Percentiles rank a stretch among this genome's conserved stretches.
These are phyloP conservation scores for Melanotaenia pygmaea DNA, from an alignment of 2,797 vertebrate genomes.

Conservation along the genomic window DNA sequence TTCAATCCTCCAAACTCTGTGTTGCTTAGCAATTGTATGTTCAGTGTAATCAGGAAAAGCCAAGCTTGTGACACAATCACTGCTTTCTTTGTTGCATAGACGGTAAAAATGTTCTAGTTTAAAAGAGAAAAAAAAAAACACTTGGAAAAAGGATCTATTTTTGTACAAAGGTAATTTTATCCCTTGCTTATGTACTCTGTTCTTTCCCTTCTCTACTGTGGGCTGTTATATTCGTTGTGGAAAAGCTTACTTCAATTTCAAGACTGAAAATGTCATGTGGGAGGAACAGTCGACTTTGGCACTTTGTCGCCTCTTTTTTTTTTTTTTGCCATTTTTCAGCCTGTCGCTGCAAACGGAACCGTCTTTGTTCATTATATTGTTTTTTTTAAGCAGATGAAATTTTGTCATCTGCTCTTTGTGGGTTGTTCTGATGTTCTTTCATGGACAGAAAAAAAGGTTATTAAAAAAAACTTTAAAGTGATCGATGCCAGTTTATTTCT, in stretches of 20 bases:
- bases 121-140: slow-evolving; percentile 70
- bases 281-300: slow-evolving; percentile 52
- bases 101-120: slow-evolving; percentile 71
- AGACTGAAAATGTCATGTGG: slow-evolving; percentile 46
- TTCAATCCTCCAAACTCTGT: slow-evolving; percentile 67
- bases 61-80: slow-evolving; percentile 82
- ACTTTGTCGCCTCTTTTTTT: slow-evolving; percentile 23
- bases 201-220: slow-evolving; percentile 80
- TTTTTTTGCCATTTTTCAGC: slow-evolving; percentile 66
- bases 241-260: slow-evolving; percentile 72
- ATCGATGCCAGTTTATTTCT: slow-evolving; percentile 11
- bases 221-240: slow-evolving; percentile 79
- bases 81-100: slow-evolving; percentile 80
- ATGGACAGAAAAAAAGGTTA: slow-evolving; percentile 81
- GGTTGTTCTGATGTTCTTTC: slow-evolving; percentile 86
- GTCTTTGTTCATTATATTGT: slow-evolving; percentile 70
- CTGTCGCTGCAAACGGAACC: slow-evolving; percentile 67
- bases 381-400: slow-evolving; percentile 78
- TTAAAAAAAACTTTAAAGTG: slow-evolving; percentile 59
- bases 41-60: slow-evolving; percentile 74
- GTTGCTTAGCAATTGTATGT: slow-evolving; percentile 77
- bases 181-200: slow-evolving; percentile 86
- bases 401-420: slow-evolving; percentile 83
- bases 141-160: slow-evolving; percentile 95
- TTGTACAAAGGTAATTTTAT: slow-evolving; percentile 99